Base-by-base conservation (phyloP, 1,140 invertebrate species). In the Delia radicum region DNA sequence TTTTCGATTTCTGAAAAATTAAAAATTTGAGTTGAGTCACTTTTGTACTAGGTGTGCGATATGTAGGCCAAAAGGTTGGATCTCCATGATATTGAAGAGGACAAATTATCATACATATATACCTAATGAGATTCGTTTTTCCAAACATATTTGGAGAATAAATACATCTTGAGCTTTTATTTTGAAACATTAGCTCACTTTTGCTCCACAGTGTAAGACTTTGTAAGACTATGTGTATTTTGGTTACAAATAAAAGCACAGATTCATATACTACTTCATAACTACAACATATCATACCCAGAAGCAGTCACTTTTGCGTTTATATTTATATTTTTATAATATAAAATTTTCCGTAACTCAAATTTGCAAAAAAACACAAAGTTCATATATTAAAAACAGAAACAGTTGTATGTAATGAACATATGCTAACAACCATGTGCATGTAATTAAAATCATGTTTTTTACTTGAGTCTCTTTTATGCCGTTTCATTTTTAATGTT, bases 401-500 rank as follows among this genome's bases (percentile, higher is more conserved):
- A 69, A 69, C n/a, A 18, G n/a, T 37, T 31, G 65, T 69, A 12
- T 69, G 65, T 69, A 69, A 69, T 69, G 33, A 69, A 69, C 65
- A 69, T 69, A 69, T 69, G 65, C 48, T 55, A n/a, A 21, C 48
- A 55, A 55, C 48, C 48, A 69, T 69, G 29, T 69, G n/a, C 65
- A 33, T 69, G 65, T 69, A 69, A 69, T 69, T 69, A 69, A 69
- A 69, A 69, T 69, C n/a, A n/a, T n/a, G 33, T 28, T 31, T 27
- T n/a, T 27, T 65, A 18, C 29, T 33, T 33, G 37, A 55, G 48
- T 21, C 33, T 37, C 33, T 37, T 37, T 10, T 37, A 13, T 10
- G 13, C 33, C 13, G 8, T 37, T 37, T 13, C 33, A 13, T 37
- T 37, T 37, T 37, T 37, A 7, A 37, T 1, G n/a, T 3, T 37